Evolutionary conservation across 2,113 vertebrate species (phyloP).

Genomic region (Bungarus multicinctus): DNA sequence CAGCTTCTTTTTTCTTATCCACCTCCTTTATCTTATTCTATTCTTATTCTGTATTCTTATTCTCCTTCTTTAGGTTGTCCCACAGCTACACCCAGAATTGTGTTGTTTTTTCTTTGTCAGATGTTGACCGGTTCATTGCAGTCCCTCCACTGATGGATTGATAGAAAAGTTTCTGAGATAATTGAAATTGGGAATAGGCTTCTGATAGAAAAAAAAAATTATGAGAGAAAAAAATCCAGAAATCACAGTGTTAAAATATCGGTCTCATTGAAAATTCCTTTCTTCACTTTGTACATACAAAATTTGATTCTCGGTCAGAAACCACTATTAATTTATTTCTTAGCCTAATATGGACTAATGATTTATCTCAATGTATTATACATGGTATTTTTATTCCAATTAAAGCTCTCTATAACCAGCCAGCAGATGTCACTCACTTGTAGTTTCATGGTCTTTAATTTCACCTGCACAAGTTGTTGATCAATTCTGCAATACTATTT

Average conservation of each 20-base stretch:
- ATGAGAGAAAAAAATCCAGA: not conserved
- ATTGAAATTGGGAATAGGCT: not conserved
- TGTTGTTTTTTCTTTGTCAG: not conserved
- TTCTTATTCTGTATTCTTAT: not conserved
- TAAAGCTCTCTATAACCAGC: slow-evolving; percentile 1
- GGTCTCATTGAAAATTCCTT: not conserved
- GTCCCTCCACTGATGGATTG: not conserved
- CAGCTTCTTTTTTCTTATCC: not conserved
- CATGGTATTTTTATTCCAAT: not conserved
- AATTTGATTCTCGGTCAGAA: not conserved
- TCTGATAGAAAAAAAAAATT: not conserved
- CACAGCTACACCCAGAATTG: not conserved
- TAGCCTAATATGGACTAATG: not conserved
- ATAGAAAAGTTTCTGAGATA: not conserved
- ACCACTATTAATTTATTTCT: not conserved
- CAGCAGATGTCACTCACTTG: slow-evolving; percentile 24
- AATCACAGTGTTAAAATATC: not conserved
- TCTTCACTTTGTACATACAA: not conserved
- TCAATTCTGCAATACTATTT: not conserved
- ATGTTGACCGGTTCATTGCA: not conserved
- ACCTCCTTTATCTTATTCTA: not conserved
- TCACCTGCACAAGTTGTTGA: slow-evolving; percentile 2
- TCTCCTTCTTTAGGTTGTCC: not conserved
- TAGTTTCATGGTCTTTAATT: not conserved
- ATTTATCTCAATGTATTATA: not conserved